phyloP scores from a whole-genome alignment of 2,113 vertebrate species.

The Saccopteryx leptura region DNA sequence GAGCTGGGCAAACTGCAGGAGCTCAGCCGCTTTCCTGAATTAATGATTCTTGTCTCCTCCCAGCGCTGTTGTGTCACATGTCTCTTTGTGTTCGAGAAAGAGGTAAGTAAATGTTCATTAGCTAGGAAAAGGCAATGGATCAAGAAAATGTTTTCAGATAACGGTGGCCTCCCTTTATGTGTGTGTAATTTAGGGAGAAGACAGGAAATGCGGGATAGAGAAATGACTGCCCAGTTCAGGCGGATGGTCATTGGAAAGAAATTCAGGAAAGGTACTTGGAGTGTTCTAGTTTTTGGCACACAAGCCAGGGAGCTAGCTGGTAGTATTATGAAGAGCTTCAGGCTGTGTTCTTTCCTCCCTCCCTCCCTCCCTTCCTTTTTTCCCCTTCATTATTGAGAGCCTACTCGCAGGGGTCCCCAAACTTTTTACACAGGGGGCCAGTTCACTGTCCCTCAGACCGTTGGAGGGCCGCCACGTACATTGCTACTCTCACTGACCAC shows the following conservation, averaged over 20 bases:
- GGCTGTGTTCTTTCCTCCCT: background rate
- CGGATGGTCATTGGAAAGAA: background rate
- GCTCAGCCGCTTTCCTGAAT: constrained; percentile 36
- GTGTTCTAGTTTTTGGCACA: background rate
- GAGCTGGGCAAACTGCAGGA: background rate
- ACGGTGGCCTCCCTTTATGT: background rate
- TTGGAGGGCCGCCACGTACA: too few relatives aligned
- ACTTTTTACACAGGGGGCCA: too few relatives aligned
- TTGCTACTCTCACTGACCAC: too few relatives aligned
- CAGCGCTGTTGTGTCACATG: background rate
- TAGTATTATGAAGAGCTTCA: background rate
- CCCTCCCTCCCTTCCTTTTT: background rate
- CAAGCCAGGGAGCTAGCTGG: too few relatives aligned
- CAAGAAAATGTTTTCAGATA: constrained; percentile 56
- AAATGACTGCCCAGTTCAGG: background rate
- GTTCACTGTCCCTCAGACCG: too few relatives aligned
- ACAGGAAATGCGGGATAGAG: constrained; percentile 13
- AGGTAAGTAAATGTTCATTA: constrained; percentile 4
- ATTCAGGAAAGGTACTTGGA: background rate
- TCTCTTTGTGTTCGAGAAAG: constrained; percentile 61
- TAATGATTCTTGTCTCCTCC: constrained; percentile 53
- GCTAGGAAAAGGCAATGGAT: background rate
- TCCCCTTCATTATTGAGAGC: background rate
- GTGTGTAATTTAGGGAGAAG: constrained; percentile 12
- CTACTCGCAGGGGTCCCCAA: background rate